phyloP scores from a whole-genome alignment of 2,888 invertebrate species.

The Phengaris alcon region DNA sequence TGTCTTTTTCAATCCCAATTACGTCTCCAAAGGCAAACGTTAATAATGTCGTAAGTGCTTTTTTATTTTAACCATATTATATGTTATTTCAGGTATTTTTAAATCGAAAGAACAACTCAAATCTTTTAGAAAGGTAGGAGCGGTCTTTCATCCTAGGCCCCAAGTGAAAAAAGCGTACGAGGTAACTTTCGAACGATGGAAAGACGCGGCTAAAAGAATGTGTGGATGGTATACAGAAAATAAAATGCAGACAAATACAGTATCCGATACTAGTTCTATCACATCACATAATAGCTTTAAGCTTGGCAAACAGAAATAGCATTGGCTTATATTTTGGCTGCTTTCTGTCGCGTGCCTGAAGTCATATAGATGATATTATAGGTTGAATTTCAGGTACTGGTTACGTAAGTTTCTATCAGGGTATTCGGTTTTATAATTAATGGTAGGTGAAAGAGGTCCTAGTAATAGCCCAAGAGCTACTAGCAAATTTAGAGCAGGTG shows the following conservation, averaged over 20 bases:
- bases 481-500: too few relatives aligned
- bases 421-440: background rate
- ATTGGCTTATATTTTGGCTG: slow-evolving; percentile 61
- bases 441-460: background rate
- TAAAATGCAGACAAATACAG: slow-evolving; percentile 33
- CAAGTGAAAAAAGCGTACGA: slow-evolving; percentile 59
- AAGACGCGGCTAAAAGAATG: slow-evolving; percentile 78
- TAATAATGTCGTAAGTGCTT: too few relatives aligned
- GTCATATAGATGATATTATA: slow-evolving; percentile 57
- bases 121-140: slow-evolving; percentile 79
- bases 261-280: slow-evolving; percentile 48
- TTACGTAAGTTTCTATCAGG: slow-evolving; percentile 35
- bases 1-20: too few relatives aligned
- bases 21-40: too few relatives aligned
- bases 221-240: slow-evolving; percentile 75
- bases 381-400: slow-evolving; percentile 32
- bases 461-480: background rate
- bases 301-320: slow-evolving; percentile 60
- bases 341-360: slow-evolving; percentile 52
- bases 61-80: too few relatives aligned
- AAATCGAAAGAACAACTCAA: slow-evolving; percentile 82
- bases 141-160: slow-evolving; percentile 79
- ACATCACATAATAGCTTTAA: slow-evolving; percentile 54
- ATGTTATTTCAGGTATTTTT: slow-evolving; percentile 83
- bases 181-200: slow-evolving; percentile 72